A percentile compares a stretch with the other conserved stretches of the same genome.
Evolutionary conservation across 2,113 vertebrate species (phyloP).

Genomic region (Rhynchopsitta pachyrhyncha): DNA sequence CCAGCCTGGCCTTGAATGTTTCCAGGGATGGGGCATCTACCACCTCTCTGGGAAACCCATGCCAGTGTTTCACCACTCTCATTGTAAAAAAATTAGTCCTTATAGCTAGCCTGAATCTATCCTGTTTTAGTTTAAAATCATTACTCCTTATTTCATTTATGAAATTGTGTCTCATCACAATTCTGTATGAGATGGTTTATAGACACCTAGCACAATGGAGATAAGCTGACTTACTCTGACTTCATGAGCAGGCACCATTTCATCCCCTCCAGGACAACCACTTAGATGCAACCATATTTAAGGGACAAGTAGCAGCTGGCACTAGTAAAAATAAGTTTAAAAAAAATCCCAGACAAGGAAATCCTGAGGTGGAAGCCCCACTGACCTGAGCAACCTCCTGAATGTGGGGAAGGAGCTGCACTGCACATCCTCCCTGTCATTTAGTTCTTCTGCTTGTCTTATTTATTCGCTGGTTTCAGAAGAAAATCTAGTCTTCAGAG

Average conservation of each 20-base stretch:
- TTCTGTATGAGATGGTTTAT: neutral
- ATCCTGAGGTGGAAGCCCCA: rapidly evolving
- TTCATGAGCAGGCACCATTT: neutral
- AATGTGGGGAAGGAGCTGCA: neutral
- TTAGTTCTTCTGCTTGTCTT: neutral
- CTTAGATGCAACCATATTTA: neutral
- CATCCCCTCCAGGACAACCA: neutral
- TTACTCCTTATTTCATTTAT: neutral
- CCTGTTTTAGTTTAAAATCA: neutral
- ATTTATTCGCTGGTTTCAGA: neutral
- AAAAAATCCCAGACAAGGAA: neutral
- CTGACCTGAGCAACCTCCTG: neutral
- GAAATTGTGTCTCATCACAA: neutral
- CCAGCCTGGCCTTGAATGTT: too few species aligned
- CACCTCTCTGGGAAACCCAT: neutral
- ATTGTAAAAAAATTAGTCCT: neutral
- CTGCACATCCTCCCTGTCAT: neutral
- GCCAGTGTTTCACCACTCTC: neutral
- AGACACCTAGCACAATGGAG: neutral
- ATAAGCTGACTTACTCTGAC: neutral
- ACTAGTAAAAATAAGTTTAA: neutral
- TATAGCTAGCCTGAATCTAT: neutral
- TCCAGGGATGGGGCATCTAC: neutral
- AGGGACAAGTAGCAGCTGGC: neutral
- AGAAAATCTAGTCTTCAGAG: neutral